Base-by-base conservation (phyloP, 1,140 invertebrate genomes). In the Muscidifurax raptorellus region DNA sequence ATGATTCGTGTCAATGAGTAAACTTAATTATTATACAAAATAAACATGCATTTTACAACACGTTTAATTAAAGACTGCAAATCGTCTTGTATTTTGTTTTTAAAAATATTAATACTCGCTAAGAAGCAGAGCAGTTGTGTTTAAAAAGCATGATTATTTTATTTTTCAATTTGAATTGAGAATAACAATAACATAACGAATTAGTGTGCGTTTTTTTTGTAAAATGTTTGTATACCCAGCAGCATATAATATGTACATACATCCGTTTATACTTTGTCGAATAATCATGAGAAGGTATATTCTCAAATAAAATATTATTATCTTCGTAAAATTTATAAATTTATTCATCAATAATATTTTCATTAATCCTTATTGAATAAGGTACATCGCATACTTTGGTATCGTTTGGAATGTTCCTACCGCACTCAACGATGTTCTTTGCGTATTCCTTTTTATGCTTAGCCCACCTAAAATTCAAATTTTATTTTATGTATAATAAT, bases 301-400 rank as follows among this genome's bases (percentile, higher is more conserved):
- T 59, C 72, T 74, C 9, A 13, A 82, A 64, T 40, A 44, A 74
- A 18, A 40, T 59, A 66, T 66, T 22, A 71, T 72, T 71, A 69
- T 44, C 64, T 40, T 0, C 28, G 30, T 12, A 27, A 80, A 25
- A 25, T 36, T 36, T 2, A 18, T 18, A 74, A 22, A 66, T 6
- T 83, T 75, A 79, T 80, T 85, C 80, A 67, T 72, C 75, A 86
- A 22, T 36, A 84, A 40, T 80, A 86, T 93, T 91, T 87, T 94
- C 91, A 36, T 93, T 91, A 85, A 95, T 94, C 30, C 95, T 92
- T 72, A 95, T 94, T 0, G 94, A 95, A 88, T 95, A 95, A 0
- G 95, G 95, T 7, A 95, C 94, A 83, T 95, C 95, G 74, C 95
- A 93, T 5, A 94, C 92, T 3, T 93, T 94, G 2, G 94, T 95